Evolutionary conservation across 2,797 vertebrate genomes (phyloP), one percentile per base, ranked within the genome.

Genomic region (Gouania willdenowi): DNA sequence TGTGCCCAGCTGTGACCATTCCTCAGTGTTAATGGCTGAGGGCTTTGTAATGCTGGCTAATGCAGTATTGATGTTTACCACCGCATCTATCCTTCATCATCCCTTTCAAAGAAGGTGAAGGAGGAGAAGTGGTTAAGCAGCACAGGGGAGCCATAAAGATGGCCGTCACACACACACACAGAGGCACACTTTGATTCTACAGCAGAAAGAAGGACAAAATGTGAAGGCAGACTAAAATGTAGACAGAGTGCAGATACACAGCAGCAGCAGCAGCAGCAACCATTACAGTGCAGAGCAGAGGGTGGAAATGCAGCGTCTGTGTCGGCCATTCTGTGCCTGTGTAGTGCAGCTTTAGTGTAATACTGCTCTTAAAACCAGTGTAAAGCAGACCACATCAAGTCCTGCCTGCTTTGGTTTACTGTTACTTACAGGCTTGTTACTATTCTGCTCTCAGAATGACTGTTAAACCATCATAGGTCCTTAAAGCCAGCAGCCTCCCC

Each of bases 11-110:
- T 59, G 66, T 43, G 62, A 70, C 77, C 82, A 87, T 86, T 66
- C 75, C 66, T 86, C 81, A 89, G 75, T 72, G 70, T 74, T 85
- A 86, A 86, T 83, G 75, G 81, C 76, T 66, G 62, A 73, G 62
- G 64, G 74, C 72, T 75, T 79, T 79, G 85, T 80, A 81, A 82
- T 77, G 63, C 74, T 45, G 81, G 79, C 79, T 90, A 90, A 90
- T 88, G 81, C 75, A 84, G 77, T 91, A 92, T 90, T 90, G 90
- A 92, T 91, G 90, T 87, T 87, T 82, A 79, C 54, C 77, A 73
- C 50, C 54, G 65, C 41, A 47, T 75, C 78, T 67, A 83, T 87
- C 82, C 74, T 74, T 81, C 69, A 88, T 84, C 79, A 75, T 76
- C 69, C 56, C 64, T 74, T 42, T 65, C 71, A 65, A 68, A 58